A percentile compares a stretch with the other conserved stretches of the same genome.
These are phyloP conservation scores for Marronus borbonicus DNA, from an alignment of 2,888 invertebrate species.

Conservation along the genomic window DNA sequence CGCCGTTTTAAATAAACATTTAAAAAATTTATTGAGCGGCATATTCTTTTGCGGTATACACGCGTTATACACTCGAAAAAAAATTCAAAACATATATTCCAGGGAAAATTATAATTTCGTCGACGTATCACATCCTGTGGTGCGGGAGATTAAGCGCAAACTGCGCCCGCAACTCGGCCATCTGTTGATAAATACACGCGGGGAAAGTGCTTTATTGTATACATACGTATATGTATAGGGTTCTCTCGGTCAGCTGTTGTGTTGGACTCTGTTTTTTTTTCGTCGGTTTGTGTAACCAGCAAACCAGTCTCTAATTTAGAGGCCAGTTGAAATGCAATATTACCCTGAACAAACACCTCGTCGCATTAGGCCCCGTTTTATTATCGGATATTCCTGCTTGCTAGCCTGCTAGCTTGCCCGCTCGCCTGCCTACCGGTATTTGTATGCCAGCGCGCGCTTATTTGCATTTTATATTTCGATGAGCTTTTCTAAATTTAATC, in stretches of 20 bases:
- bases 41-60: too few species aligned
- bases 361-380: slow-evolving; percentile 42
- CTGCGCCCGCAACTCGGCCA: slow-evolving; percentile 29
- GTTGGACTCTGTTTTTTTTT: slow-evolving; percentile 28
- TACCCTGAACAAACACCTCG: slow-evolving; percentile 42
- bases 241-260: slow-evolving; percentile 24
- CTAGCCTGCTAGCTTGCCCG: neutral
- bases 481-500: slow-evolving; percentile 41
- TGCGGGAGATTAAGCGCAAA: slow-evolving; percentile 41
- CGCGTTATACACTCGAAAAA: neutral
- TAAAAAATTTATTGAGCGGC: neutral
- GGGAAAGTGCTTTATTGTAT: slow-evolving; percentile 45
- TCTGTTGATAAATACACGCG: slow-evolving; percentile 39
- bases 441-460: slow-evolving; percentile 22
- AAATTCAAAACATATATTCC: slow-evolving; percentile 18
- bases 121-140: slow-evolving; percentile 21
- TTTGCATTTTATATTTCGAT: slow-evolving; percentile 45
- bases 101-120: slow-evolving; percentile 4
- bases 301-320: slow-evolving; percentile 44
- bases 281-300: slow-evolving; percentile 4
- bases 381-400: slow-evolving; percentile 22
- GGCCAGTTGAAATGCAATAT: slow-evolving; percentile 44
- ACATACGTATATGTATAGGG: slow-evolving; percentile 4
- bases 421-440: neutral
- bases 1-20: neutral